Conservation (phyloP, 2,113 vertebrate genomes). For the Sclerurus mexicanus region DNA sequence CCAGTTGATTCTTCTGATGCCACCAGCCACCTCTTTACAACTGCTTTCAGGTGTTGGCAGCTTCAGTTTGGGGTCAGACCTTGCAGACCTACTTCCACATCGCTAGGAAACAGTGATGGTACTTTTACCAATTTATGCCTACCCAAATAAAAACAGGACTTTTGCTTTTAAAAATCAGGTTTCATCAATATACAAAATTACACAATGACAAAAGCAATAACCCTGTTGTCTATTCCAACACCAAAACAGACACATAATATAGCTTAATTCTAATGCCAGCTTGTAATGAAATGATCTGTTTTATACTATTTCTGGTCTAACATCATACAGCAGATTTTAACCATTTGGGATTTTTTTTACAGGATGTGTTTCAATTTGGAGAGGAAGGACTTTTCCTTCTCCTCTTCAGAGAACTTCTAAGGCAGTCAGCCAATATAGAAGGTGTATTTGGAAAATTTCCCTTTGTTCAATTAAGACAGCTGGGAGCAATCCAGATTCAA, state of each 20-base stretch:
- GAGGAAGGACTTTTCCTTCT: not conserved
- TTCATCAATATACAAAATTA: not conserved
- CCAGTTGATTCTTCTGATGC: not conserved
- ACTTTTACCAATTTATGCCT: not conserved
- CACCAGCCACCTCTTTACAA: not conserved
- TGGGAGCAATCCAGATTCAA: conserved; percentile 30
- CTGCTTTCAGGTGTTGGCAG: not conserved
- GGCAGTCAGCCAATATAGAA: conserved; percentile 13
- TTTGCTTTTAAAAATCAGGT: not conserved
- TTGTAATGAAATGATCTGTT: not conserved
- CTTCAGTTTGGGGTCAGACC: not conserved
- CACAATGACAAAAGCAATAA: not conserved
- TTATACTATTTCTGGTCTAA: not conserved
- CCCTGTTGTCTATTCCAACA: not conserved
- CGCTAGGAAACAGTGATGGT: not conserved
- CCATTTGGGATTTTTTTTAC: not conserved
- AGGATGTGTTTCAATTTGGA: not conserved
- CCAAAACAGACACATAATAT: not conserved
- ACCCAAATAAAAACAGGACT: not conserved
- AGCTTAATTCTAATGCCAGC: not conserved
- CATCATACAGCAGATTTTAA: not conserved
- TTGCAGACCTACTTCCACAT: not conserved
- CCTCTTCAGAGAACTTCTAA: not conserved
- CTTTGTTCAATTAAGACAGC: conserved; percentile 54
- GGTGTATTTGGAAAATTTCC: conserved; percentile 49